phyloP scores from a whole-genome alignment of 2,888 invertebrate species.

The Himalopsyche japonica region DNA sequence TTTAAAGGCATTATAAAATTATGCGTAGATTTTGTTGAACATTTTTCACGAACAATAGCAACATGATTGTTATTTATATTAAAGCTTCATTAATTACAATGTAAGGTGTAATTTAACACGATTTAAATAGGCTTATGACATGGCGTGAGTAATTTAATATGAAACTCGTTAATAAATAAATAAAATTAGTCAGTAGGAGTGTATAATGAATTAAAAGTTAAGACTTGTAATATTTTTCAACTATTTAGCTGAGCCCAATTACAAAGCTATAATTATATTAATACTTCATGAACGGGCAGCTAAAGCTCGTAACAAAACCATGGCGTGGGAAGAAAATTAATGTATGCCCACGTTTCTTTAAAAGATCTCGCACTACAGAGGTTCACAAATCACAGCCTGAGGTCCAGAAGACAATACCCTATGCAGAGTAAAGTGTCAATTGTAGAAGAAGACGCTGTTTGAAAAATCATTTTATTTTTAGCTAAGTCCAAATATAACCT shows the following conservation, averaged over 20 bases:
- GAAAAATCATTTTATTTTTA: no score
- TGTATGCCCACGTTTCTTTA: not conserved
- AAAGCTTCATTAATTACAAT: not conserved
- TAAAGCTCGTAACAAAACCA: not conserved
- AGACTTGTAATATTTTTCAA: not conserved
- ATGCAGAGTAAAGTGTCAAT: not conserved
- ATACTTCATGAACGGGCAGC: constrained; percentile 17
- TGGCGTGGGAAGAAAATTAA: constrained; percentile 20
- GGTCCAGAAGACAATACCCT: not conserved
- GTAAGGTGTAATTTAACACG: not conserved
- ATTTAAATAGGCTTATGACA: not conserved
- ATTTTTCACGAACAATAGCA: not conserved
- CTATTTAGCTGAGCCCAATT: constrained; percentile 25
- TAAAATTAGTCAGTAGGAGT: constrained; percentile 55
- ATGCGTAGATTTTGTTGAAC: not conserved
- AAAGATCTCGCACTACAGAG: not conserved
- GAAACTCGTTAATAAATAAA: constrained; percentile 52
- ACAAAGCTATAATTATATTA: constrained; percentile 25
- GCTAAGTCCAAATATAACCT: no score
- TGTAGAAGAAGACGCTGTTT: no score
- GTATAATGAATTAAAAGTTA: not conserved
- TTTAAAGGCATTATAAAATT: not conserved
- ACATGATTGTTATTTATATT: not conserved
- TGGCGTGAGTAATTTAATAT: constrained; percentile 43
- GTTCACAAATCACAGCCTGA: not conserved